A percentile compares a stretch with the other conserved stretches of the same genome.
phyloP scores from a whole-genome alignment of 2,797 vertebrate genomes.

The Tapera naevia region DNA sequence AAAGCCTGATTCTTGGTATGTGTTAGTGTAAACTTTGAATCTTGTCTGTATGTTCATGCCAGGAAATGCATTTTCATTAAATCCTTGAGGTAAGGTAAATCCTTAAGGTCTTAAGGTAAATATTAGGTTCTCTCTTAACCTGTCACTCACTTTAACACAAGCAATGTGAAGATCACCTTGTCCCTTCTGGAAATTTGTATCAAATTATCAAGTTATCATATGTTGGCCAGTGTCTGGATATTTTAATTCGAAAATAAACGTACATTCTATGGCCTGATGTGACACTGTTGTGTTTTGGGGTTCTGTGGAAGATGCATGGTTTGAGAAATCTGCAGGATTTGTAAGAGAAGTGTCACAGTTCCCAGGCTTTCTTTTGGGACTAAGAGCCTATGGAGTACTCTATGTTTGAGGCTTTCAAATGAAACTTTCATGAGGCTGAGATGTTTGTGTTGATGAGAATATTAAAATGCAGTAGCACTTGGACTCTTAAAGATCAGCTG shows the following conservation, averaged over 20 bases:
- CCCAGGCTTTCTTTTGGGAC: neutral
- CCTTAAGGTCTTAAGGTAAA: neutral
- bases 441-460: neutral
- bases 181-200: neutral
- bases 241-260: neutral
- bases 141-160: neutral
- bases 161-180: neutral
- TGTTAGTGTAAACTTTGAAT: neutral
- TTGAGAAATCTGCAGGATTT: neutral
- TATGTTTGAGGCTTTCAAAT: neutral
- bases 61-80: neutral
- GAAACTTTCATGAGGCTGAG: neutral
- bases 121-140: neutral
- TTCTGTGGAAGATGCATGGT: neutral
- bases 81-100: too few relatives aligned
- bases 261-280: fast-evolving
- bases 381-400: neutral
- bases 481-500: neutral
- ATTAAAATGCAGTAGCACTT: neutral
- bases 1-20: neutral
- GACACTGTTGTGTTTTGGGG: neutral
- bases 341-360: neutral
- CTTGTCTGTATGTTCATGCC: neutral
- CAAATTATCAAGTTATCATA: neutral
- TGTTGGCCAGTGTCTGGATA: neutral